Conservation (phyloP, 2,797 vertebrate species). For the Hypotaenidia okinawae region DNA sequence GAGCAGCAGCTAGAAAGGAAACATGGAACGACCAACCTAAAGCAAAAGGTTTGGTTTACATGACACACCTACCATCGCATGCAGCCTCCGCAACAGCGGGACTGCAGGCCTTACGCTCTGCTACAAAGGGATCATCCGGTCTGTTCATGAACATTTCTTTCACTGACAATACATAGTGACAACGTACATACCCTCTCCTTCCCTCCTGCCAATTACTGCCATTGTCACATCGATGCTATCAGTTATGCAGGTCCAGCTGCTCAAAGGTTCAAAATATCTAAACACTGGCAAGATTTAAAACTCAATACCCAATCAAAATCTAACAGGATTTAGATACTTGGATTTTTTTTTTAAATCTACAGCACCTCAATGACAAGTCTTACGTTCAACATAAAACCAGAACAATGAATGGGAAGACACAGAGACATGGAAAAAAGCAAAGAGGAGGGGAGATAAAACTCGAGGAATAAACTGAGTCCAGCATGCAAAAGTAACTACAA, state of each 20-base stretch:
- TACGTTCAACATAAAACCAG: neutral
- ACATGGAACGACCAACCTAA: neutral
- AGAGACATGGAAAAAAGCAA: neutral
- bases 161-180: neutral
- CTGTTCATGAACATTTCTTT: neutral
- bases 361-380: neutral
- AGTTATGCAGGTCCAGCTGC: neutral
- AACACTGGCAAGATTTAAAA: neutral
- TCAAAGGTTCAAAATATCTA: neutral
- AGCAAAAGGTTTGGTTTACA: neutral
- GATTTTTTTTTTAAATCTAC: neutral
- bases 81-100: neutral
- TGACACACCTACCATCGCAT: fast-evolving
- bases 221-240: neutral
- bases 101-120: neutral
- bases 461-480: neutral
- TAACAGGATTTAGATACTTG: neutral
- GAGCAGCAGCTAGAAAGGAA: neutral
- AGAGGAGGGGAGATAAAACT: neutral
- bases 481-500: neutral
- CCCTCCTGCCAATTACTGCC: neutral
- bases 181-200: neutral
- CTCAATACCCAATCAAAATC: neutral
- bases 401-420: neutral
- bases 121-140: neutral